Conservation (phyloP, 2,888 invertebrate species). For the Orthosia cruda region DNA sequence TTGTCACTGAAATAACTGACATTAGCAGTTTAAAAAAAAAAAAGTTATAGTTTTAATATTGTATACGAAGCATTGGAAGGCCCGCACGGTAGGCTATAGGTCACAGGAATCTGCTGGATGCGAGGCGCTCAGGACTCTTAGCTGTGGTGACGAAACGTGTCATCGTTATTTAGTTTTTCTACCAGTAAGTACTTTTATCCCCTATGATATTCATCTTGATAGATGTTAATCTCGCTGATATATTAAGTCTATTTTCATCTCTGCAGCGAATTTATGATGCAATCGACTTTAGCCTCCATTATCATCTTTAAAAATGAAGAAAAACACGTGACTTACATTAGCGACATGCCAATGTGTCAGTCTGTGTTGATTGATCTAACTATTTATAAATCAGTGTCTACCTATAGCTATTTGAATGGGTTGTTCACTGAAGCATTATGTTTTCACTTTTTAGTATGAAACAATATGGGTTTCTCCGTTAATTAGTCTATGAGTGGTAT, state of each 20-base stretch:
- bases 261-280: conserved; percentile 1
- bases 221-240: not conserved
- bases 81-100: no score
- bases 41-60: not conserved
- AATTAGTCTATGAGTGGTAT: no score
- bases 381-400: no score
- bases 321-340: conserved; percentile 52
- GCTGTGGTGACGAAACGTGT: not conserved
- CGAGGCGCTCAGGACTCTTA: no score
- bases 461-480: no score
- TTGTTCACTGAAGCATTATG: not conserved
- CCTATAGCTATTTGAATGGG: no score
- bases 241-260: conserved; percentile 3
- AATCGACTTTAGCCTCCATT: conserved; percentile 10
- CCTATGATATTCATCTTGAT: conserved; percentile 14
- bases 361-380: conserved; percentile 59
- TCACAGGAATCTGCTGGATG: no score
- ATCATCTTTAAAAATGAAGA: conserved; percentile 31
- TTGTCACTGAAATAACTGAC: not conserved
- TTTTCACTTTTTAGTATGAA: not conserved
- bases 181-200: not conserved
- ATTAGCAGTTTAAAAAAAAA: no score
- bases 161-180: not conserved
- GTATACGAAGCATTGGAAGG: no score
- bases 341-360: conserved; percentile 45